These are phyloP conservation scores for Cynodonichthys magdalenae DNA, from an alignment of 2,797 vertebrate genomes.

Conservation along the genomic window DNA sequence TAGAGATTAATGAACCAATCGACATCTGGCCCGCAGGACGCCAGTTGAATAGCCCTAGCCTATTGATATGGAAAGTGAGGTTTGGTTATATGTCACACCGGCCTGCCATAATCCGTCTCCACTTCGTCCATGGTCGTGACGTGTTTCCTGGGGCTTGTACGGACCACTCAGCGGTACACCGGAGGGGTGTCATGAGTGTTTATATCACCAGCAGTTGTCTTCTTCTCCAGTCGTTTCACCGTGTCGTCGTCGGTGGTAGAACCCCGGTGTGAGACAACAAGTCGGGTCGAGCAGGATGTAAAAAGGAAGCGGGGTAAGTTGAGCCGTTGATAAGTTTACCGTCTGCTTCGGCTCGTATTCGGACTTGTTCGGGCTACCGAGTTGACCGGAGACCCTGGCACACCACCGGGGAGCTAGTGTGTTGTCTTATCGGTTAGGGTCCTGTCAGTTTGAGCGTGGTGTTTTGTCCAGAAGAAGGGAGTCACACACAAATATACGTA, in stretches of 20 bases:
- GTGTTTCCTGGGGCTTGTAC: conserved; percentile 85
- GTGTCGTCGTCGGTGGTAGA: conserved; percentile 57
- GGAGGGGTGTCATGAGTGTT: conserved; percentile 78
- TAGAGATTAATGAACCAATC: too few species aligned
- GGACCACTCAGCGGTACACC: conserved; percentile 72
- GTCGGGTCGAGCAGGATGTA: conserved; percentile 66
- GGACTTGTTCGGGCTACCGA: conserved; percentile 55
- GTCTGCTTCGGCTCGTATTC: conserved; percentile 35
- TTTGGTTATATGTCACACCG: neutral
- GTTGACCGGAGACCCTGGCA: conserved; percentile 34
- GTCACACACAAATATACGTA: neutral
- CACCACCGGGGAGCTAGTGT: neutral
- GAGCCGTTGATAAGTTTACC: conserved; percentile 66
- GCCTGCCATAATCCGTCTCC: conserved; percentile 23
- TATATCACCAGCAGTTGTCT: conserved; percentile 69
- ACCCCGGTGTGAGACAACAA: conserved; percentile 49
- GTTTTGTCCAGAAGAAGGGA: neutral
- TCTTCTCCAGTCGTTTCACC: conserved; percentile 38
- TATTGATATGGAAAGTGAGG: too few species aligned
- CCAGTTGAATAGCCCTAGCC: too few species aligned
- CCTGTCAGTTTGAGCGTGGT: conserved; percentile 37
- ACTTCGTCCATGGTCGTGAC: conserved; percentile 72
- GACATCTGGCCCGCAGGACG: too few species aligned
- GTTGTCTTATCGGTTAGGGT: conserved; percentile 18
- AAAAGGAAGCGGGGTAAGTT: conserved; percentile 71